Evolutionary conservation across 2,888 invertebrate genomes (phyloP), one percentile per base, ranked within the genome.

Genomic region (Balanococcus diminutus): DNA sequence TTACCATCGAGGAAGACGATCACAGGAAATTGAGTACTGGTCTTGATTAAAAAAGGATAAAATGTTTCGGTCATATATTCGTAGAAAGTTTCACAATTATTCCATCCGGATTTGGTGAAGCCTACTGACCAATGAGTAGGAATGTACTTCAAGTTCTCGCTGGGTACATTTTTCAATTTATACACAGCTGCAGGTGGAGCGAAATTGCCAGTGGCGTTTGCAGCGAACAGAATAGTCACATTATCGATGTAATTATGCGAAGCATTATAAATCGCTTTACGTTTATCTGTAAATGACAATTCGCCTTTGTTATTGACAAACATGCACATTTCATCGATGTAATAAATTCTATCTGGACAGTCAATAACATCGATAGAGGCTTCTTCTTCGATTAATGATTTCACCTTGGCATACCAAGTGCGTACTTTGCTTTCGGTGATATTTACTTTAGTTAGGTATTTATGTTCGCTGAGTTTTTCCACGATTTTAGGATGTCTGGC

Each of bases 1-100:
- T 88, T 88, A 19, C 88, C 88, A 87, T 89, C 88, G 31, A 89
- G 86, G 87, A 88, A 89, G 9, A 89, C 87, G 19, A 89, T 87
- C 0, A 89, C 88, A 16, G 88, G 88, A 25, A 88, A 39, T 87
- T 82, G 81, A 87, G 88, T 87, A 28, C 87, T 79, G 31, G 86
- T 87, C 86, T 88, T 81, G 8, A 87, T 42, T 5, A 89, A 86
- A 51, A 83, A 89, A 67, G 88, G 88, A 87, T 79, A 79, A 36
- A 88, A 88, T 22, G 88, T 87, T 86, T 88, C 88, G 9, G 87
- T 86, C 61, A 88, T 87, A 87, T 88, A 88, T 86, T 89, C 88
- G 67, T 87, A 89, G 84, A 89, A 89, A 0, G 87, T 46, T 87
- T 88, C 88, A 25, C 87, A 84, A 32, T 88, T 88, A 88, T 88